These are phyloP conservation scores for Girardia tigrina DNA, from an alignment of 2,888 invertebrate genomes.

Conservation along the genomic window DNA sequence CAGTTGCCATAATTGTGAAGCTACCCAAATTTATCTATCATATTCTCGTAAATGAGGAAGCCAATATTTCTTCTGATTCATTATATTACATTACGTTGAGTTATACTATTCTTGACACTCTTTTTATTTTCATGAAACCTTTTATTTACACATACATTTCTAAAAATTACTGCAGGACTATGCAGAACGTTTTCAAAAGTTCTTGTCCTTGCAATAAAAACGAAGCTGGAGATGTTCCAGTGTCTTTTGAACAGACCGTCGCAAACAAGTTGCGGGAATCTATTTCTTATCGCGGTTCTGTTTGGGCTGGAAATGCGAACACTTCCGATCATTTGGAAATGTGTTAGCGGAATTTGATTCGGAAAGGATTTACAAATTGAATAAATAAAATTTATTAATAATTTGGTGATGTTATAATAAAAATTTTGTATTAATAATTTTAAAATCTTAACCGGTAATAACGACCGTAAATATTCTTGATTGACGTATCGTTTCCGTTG, in stretches of 20 bases:
- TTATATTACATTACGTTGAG: background rate
- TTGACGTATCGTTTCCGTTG: too few relatives aligned
- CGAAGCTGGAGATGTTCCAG: background rate
- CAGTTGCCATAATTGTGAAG: background rate
- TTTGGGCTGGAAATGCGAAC: background rate
- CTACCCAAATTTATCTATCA: constrained; percentile 1
- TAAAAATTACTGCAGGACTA: background rate
- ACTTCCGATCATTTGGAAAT: background rate
- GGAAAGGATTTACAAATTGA: too few relatives aligned
- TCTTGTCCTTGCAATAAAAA: background rate
- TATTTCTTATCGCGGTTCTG: background rate
- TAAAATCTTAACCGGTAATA: too few relatives aligned
- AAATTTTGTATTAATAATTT: too few relatives aligned
- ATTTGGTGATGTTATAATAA: too few relatives aligned
- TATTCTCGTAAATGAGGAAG: background rate
- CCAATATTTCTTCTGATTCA: background rate
- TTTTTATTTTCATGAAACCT: background rate
- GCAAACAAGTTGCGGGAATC: background rate
- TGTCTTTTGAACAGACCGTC: background rate
- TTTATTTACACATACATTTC: background rate
- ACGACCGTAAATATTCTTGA: too few relatives aligned
- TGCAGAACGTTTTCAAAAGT: background rate
- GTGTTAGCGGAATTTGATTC: too few relatives aligned
- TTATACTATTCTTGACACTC: background rate
- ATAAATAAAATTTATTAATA: too few relatives aligned